Evolutionary conservation across 2,797 vertebrate species (phyloP).

Genomic region (Manis pentadactyla): DNA sequence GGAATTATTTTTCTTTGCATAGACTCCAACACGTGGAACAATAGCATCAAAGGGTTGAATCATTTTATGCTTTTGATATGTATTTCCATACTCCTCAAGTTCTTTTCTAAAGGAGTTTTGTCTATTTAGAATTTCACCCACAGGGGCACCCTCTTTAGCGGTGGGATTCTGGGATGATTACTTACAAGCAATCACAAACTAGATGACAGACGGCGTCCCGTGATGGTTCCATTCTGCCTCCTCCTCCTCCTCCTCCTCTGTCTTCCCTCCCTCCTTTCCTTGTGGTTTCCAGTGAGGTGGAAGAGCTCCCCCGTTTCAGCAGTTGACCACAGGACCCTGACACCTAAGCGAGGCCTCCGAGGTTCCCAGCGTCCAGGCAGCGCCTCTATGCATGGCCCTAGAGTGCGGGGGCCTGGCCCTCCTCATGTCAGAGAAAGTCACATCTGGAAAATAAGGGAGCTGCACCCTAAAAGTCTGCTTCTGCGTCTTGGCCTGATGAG

Average conservation of each 20-base stretch:
- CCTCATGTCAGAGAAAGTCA: background rate
- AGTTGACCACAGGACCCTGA: background rate
- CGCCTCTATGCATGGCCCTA: background rate
- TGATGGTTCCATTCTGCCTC: background rate
- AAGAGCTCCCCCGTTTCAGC: background rate
- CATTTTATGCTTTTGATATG: background rate
- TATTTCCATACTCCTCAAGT: background rate
- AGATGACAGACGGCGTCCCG: background rate
- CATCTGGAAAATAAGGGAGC: background rate
- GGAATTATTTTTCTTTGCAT: conserved; percentile 18
- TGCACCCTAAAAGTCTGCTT: background rate
- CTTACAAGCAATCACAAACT: background rate
- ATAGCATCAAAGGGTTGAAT: background rate
- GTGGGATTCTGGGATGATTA: background rate
- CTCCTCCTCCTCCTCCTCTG: too few species aligned
- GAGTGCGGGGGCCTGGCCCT: background rate
- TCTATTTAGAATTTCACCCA: background rate
- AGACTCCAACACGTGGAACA: background rate
- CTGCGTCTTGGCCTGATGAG: background rate
- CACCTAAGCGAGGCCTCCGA: background rate
- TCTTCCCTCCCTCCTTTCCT: background rate
- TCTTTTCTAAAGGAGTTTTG: background rate
- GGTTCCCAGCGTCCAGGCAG: background rate
- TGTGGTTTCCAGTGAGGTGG: background rate
- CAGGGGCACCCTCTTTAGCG: background rate